Percentiles rank a stretch among this genome's conserved stretches.
Evolutionary conservation across 2,113 vertebrate genomes (phyloP).

Genomic region (Hippocampus zosterae): DNA sequence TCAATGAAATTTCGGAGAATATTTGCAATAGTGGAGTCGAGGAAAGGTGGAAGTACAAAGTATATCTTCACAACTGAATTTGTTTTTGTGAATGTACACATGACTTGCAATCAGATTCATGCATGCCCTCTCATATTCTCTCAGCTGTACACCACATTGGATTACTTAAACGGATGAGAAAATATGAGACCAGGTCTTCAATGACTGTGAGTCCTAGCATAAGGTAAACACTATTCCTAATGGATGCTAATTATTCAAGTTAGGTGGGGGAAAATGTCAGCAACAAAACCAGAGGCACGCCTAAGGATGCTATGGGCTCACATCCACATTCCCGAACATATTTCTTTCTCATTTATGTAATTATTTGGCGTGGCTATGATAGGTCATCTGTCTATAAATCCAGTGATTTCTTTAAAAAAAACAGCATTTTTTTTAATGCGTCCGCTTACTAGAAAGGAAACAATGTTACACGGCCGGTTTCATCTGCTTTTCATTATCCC

Average conservation of each 20-base stretch:
- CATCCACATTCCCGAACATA: constrained; percentile 15
- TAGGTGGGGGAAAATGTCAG: neutral
- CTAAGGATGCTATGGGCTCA: constrained; percentile 8
- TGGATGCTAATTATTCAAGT: neutral
- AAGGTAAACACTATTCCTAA: neutral
- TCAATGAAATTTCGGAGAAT: constrained; percentile 44
- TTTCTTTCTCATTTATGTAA: constrained; percentile 24
- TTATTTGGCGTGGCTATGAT: constrained; percentile 25
- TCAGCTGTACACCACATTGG: constrained; percentile 34
- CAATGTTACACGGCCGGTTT: constrained; percentile 22
- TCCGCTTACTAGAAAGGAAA: constrained; percentile 40
- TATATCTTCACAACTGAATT: constrained; percentile 33
- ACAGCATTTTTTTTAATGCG: constrained; percentile 5
- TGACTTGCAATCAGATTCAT: constrained; percentile 49
- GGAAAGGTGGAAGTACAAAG: constrained; percentile 39
- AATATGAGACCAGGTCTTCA: constrained; percentile 7
- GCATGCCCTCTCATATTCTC: constrained; percentile 56
- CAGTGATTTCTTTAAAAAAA: constrained; percentile 7
- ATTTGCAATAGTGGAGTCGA: constrained; percentile 22
- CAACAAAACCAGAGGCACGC: neutral
- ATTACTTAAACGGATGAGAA: constrained; percentile 38
- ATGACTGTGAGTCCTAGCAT: neutral
- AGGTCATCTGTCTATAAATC: constrained; percentile 6
- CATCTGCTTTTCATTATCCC: constrained; percentile 46
- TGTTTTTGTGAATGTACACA: constrained; percentile 33